Evolutionary conservation across 2,113 vertebrate species (phyloP).

Genomic region (Romanogobio albipinnatus): DNA sequence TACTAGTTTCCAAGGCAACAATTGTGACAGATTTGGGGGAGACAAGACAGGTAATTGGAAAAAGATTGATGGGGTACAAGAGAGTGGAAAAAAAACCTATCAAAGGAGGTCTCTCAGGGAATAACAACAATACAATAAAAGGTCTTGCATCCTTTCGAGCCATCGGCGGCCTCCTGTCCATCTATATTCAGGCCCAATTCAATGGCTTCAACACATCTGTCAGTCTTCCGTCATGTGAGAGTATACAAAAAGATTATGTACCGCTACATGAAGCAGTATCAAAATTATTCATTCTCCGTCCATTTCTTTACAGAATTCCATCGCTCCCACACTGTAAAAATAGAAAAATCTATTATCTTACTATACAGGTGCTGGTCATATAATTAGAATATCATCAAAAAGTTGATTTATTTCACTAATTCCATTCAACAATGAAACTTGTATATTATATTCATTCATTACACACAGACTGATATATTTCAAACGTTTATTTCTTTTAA

Average conservation of each 20-base stretch:
- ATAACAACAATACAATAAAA: slow-evolving; percentile 76
- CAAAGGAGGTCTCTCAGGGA: slow-evolving; percentile 73
- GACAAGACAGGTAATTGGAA: slow-evolving; percentile 83
- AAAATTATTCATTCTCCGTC: not conserved
- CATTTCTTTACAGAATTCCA: not conserved
- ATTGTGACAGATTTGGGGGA: slow-evolving; percentile 81
- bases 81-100: slow-evolving; percentile 68
- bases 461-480: no score
- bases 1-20: slow-evolving; percentile 79
- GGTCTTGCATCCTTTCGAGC: slow-evolving; percentile 60
- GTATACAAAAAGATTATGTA: slow-evolving; percentile 27
- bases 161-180: slow-evolving; percentile 40
- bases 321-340: not conserved
- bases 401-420: no score
- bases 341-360: no score
- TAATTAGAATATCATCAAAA: no score
- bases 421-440: no score
- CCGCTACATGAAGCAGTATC: not conserved
- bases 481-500: no score
- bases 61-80: slow-evolving; percentile 81
- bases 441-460: no score
- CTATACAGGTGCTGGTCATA: no score
- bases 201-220: slow-evolving; percentile 45
- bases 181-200: slow-evolving; percentile 47
- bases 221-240: slow-evolving; percentile 10